phyloP scores from a whole-genome alignment of 2,113 vertebrate genomes.

The Orthonyx spaldingii region DNA sequence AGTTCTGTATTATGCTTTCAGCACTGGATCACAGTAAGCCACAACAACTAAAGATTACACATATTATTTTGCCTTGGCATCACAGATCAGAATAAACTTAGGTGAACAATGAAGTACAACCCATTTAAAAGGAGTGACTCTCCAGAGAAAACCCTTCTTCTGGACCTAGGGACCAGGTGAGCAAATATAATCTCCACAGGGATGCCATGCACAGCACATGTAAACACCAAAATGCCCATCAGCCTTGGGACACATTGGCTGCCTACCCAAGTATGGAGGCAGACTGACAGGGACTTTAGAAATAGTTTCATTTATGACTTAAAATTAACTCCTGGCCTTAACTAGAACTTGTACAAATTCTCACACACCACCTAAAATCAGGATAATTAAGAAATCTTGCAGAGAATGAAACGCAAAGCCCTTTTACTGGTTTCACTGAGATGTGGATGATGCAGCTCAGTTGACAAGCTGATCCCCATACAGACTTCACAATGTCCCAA shows the following conservation, averaged over 20 bases:
- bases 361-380: not conserved
- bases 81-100: not conserved
- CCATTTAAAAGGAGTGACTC: not conserved
- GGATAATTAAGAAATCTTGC: not conserved
- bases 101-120: not conserved
- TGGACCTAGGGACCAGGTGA: not conserved
- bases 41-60: not conserved
- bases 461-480: not conserved
- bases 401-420: not conserved
- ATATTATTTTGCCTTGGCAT: not conserved
- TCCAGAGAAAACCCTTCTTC: not conserved
- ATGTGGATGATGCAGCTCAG: not conserved
- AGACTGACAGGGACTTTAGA: not conserved
- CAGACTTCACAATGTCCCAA: not conserved
- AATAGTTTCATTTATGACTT: not conserved
- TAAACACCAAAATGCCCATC: not conserved
- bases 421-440: not conserved
- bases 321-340: not conserved
- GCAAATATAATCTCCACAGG: not conserved
- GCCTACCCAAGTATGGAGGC: not conserved
- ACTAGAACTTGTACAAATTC: not conserved
- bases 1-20: not conserved
- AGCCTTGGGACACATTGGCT: not conserved
- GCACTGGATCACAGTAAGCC: not conserved
- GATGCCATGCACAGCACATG: not conserved